Base-by-base conservation (phyloP, 2,797 vertebrate genomes). In the Poeciliopsis turneri region DNA sequence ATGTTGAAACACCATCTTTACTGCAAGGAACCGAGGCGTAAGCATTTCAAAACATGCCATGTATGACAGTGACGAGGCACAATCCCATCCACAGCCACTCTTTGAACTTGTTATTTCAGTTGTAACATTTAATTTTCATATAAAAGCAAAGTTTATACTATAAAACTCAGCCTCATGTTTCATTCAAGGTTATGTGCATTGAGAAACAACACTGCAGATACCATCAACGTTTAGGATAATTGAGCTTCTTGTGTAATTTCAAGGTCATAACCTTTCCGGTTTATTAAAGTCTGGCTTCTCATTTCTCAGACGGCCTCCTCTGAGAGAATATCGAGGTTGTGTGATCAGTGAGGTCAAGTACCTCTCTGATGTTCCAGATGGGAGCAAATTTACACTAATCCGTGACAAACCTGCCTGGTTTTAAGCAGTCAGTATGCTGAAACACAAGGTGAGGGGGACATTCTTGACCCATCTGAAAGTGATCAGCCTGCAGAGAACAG, bases 401-500 rank as follows among this genome's bases (percentile, higher is more conserved):
- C 80, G 73, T 79, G 90, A 51, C 90, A 85, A 88, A 85, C 74
- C 77, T 70, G 68, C 59, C 81, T 71, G 71, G 75, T 74, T 86
- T 78, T 12, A 51, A 70, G 74, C 66, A 1, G 78, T 53, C 76
- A 72, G 76, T 20, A 0, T 4, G 1, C 33, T 69, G 69, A 82
- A 51, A 25, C 23, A n/a, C 41, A 23, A 53, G 25, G 49, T 12
- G 74, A 69, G 47, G 64, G 47, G 75, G 61, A 78, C 45, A 59
- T 86, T 86, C 81, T 51, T 7, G 8, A 68, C 75, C 76, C 86
- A 88, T 90, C 83, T 89, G 90, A 90, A 88, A 92, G 80, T 71
- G 86, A 91, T 91, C 82, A 81, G 46, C 53, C 36, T 23, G 69
- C 45, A 1, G 45, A 79, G 82, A 79, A 81, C 81, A 66, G 57